Base-by-base conservation (phyloP, 2,797 vertebrate genomes). In the Artibeus jamaicensis region DNA sequence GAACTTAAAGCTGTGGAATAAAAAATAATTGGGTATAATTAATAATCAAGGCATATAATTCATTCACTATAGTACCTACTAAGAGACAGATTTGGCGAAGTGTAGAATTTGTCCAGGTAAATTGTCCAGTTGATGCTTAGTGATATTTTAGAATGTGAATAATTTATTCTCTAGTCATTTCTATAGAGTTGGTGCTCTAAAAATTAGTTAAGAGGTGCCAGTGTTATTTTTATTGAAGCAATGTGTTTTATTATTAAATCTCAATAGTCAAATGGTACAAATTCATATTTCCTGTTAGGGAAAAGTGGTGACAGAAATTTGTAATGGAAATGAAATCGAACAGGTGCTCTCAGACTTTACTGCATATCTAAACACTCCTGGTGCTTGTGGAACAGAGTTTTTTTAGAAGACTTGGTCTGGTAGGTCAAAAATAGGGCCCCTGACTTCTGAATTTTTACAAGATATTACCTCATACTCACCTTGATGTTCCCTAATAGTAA, bases 201-300 rank as follows among this genome's bases (percentile, higher is more conserved):
- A 44, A 68, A 34, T 83, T 39, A 39, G 39, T 62, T 79, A 84
- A 89, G 57, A 93, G n/a, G 70, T 93, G 11, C 44, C 76, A 78
- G 2, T 86, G 42, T 19, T 68, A 84, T 42, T 84, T 93, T 94
- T 86, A 82, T 96, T 70, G 79, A 90, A 91, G 15, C 90, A 96
- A 5, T 86, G 83, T 84, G 19, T 94, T 94, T 93, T 96, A 86
- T 62, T 79, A 81, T 73, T 89, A 84, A 46, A 96, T 86, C 9
- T 79, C 50, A 42, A 2, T 71, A 71, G 78, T 74, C 59, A 76
- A 70, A 8, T 8, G 48, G 46, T 83, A 91, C 39, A 82, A 42
- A 88, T 88, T 92, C 44, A 0, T 71, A 59, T 89, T 93, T 96
- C 82, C 86, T 83, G 22, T 88, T 88, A 53, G 39, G 78, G 74